Evolutionary conservation across 2,888 invertebrate species (phyloP), one percentile per base, ranked within the genome.

Genomic region (Lymantria monacha): DNA sequence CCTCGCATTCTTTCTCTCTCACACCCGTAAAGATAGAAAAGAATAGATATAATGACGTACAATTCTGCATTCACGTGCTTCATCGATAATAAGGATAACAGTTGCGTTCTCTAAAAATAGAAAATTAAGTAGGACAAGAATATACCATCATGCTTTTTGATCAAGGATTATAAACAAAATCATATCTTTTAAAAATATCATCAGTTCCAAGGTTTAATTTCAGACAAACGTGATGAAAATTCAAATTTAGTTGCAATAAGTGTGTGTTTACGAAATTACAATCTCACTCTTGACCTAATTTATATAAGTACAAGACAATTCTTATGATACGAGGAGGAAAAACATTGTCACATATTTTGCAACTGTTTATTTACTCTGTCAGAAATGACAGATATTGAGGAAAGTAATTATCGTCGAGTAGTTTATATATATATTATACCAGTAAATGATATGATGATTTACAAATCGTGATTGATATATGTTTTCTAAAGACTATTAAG

Each of bases 221-320:
- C 42, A 61, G 65, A 59, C 61, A 61, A 67, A 55, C 42, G 43
- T 11, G 42, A 31, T 10, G 3, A 43, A 46, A 33, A 11, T 37
- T 43, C 42, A 47, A 14, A 15, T 31, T 44, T 48, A 37, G 40
- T 14, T 42, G 33, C 41, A 49, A 53, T 46, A 48, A n/a, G 15
- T 10, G n/a, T 67, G 54, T 57, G 53, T 67, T 61, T 49, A 57
- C 49, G 37, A 37, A 38, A n/a, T 49, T n/a, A n/a, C 47, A 33
- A 8, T n/a, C 7, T 44, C 48, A 43, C 7, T 41, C 55, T 66
- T 66, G 68, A 66, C 65, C 41, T 41, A 14, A 41, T 14, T 41
- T 9, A 41, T 10, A 14, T 9, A 41, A 41, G 12, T 41, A 10
- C n/a, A 13, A 14, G 41, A 12, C n/a, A 38, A 38, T 1, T 12